Conservation (phyloP, 2,113 vertebrate species). For the Myrmophylax atrothorax region DNA sequence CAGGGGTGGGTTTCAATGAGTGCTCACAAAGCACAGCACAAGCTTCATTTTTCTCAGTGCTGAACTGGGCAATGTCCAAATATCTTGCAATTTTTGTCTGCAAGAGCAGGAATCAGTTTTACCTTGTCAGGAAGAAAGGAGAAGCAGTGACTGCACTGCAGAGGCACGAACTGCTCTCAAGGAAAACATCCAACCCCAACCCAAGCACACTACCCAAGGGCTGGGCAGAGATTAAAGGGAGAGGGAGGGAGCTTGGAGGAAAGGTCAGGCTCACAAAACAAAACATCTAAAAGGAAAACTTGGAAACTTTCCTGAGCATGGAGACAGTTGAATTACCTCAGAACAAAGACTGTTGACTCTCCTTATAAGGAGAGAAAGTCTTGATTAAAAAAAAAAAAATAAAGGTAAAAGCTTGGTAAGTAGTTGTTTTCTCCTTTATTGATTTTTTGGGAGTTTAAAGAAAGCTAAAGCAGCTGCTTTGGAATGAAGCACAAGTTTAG, state of each 20-base stretch:
- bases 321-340: conserved; percentile 19
- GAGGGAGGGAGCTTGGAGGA: not conserved
- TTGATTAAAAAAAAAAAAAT: not conserved
- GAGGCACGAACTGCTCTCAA: not conserved
- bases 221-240: conserved; percentile 57
- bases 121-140: not conserved
- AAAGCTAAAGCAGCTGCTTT: not conserved
- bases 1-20: not conserved
- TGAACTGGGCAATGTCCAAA: not conserved
- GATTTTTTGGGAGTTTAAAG: not conserved
- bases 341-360: conserved; percentile 30
- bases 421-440: not conserved
- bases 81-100: not conserved
- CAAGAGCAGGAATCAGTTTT: not conserved
- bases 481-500: not conserved
- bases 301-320: conserved; percentile 49
- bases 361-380: not conserved
- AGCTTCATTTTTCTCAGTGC: not conserved
- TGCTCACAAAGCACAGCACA: not conserved
- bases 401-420: not conserved
- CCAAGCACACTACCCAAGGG: not conserved
- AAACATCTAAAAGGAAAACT: not conserved
- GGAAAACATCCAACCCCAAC: not conserved
- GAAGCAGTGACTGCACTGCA: not conserved
- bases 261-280: conserved; percentile 24